Base-by-base conservation (phyloP, 2,888 invertebrate genomes). In the Pocota personata region DNA sequence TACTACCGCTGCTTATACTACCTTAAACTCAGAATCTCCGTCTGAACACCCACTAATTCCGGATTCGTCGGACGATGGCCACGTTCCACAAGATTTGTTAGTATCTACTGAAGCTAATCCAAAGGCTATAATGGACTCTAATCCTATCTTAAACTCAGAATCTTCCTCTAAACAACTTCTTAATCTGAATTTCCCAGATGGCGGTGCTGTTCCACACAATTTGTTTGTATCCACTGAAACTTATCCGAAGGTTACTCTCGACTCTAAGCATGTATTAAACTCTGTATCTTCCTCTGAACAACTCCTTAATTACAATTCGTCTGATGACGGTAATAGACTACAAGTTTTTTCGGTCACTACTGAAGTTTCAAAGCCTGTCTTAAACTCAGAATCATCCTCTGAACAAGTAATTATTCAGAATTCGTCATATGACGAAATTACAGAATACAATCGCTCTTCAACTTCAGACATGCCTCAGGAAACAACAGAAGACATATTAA, bases 121-220 rank as follows among this genome's bases (percentile, higher is more conserved):
- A 37, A n/a, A 16, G 5, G 7, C 10, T 16, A 5, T 4, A 3
- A 2, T 40, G 3, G 21, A 3, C 10, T 12, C 48, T 0, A 19
- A 24, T 4, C 10, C 48, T 14, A 4, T 7, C 0, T 48, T 32
- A 7, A 43, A 10, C 1, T 21, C n/a, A n/a, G 7, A 58, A 21
- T n/a, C 21, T 30, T 30, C 0, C 1, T 19, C 55, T 14, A 3
- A 16, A 14, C 6, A 30, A 2, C 4, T 12, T 4, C 12, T 5
- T 2, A 40, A 3, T n/a, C n/a, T 3, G 4, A 57, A 32, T 2
- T 32, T 8, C 2, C 1, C 32, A 4, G 8, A 32, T 30, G 30
- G 19, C 3, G 75, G 82, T 8, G 75, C 69, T 6, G 19, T 75
- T 2, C 75, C 82, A 12, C 14, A 58, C 16, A 27, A 37, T 0